phyloP scores from a whole-genome alignment of 1,140 invertebrate species.

The Drosophila funebris region DNA sequence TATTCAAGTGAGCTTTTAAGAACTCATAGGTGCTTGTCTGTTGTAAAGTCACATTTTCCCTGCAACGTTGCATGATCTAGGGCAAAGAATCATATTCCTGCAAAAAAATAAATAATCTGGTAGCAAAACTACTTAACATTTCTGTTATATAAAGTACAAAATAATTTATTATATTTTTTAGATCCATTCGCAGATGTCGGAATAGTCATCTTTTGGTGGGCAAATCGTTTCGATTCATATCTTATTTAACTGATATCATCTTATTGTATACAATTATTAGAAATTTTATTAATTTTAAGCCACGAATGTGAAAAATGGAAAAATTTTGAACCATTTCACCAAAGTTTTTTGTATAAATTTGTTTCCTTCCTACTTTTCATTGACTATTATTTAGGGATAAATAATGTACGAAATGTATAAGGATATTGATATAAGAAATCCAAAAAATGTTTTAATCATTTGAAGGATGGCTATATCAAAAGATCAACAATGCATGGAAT shows the following conservation, averaged over 20 bases:
- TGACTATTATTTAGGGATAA: neutral
- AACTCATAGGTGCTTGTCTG: neutral
- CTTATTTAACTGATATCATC: too few species aligned
- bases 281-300: neutral
- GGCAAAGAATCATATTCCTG: neutral
- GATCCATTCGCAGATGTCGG: neutral
- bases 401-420: neutral
- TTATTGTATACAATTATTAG: neutral
- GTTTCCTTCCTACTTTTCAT: neutral
- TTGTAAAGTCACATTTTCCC: neutral
- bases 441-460: neutral
- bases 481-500: constrained; percentile 17
- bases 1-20: neutral
- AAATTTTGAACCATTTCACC: neutral
- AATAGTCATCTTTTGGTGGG: neutral
- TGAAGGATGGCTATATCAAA: constrained; percentile 14
- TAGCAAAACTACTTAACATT: neutral
- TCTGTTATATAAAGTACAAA: neutral
- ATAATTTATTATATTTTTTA: neutral
- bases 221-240: neutral
- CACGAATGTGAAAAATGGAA: neutral
- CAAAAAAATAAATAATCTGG: neutral
- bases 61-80: neutral
- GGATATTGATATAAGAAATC: constrained; percentile 1
- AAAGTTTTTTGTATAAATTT: neutral